Conservation (phyloP, 1,140 invertebrate species). For the Chelonus insularis region DNA sequence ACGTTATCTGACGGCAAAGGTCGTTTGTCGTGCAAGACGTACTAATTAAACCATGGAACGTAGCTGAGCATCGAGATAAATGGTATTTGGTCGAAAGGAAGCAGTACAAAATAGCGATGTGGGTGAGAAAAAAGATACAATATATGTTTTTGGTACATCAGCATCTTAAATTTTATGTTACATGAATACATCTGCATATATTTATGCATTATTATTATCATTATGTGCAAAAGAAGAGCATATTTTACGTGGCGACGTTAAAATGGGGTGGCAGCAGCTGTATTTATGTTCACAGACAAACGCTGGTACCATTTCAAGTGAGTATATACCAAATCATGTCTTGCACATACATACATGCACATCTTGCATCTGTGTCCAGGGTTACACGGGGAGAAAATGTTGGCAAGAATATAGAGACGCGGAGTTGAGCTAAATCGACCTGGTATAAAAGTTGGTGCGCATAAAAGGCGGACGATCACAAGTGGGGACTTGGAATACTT, state of each 20-base stretch:
- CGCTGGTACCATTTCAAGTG: slow-evolving; percentile 7
- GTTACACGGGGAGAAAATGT: too few relatives aligned
- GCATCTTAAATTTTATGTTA: slow-evolving; percentile 20
- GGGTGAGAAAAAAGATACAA: slow-evolving; percentile 17
- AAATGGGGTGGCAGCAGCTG: slow-evolving; percentile 8
- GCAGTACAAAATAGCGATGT: slow-evolving; percentile 23
- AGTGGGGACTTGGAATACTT: slow-evolving; percentile 4
- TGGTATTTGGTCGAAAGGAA: slow-evolving; percentile 12
- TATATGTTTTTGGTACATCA: slow-evolving; percentile 6
- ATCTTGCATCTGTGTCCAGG: too few relatives aligned
- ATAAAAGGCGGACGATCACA: background rate
- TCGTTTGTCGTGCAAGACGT: slow-evolving; percentile 28
- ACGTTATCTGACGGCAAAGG: slow-evolving; percentile 16
- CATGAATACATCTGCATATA: background rate
- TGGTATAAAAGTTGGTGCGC: background rate
- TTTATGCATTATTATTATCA: slow-evolving; percentile 11
- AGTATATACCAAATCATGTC: slow-evolving; percentile 2
- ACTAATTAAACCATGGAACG: slow-evolving; percentile 22
- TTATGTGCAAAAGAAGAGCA: background rate
- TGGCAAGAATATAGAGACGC: background rate
- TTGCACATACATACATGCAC: background rate
- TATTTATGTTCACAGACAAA: slow-evolving; percentile 11
- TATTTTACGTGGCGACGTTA: background rate
- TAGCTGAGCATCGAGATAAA: slow-evolving; percentile 7
- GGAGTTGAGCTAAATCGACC: background rate